These are phyloP conservation scores for Sebastes iracundus DNA, from an alignment of 2,797 vertebrate genomes.

Conservation along the genomic window DNA sequence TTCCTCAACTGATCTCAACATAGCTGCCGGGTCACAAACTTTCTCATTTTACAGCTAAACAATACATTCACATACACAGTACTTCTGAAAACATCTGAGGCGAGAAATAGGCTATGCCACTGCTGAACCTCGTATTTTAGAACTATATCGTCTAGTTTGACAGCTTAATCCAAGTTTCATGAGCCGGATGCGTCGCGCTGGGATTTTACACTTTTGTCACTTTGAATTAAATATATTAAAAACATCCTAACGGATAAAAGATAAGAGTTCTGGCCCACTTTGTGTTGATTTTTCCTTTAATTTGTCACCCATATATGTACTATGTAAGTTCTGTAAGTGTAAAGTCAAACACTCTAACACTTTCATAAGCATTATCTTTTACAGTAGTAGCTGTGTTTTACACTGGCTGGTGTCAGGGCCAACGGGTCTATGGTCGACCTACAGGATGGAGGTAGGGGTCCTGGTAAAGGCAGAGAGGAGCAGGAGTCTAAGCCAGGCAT, in stretches of 20 bases:
- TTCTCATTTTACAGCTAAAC: too few species aligned
- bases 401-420: conserved; percentile 16
- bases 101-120: too few species aligned
- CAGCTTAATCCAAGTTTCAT: fast-evolving
- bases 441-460: conserved; percentile 64
- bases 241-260: background rate
- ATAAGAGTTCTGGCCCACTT: background rate
- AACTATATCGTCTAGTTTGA: too few species aligned
- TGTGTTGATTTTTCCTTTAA: background rate
- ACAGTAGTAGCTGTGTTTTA: conserved; percentile 17
- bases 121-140: too few species aligned
- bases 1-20: too few species aligned
- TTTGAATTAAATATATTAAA: background rate
- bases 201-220: background rate
- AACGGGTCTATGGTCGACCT: conserved; percentile 35
- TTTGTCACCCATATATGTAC: background rate
- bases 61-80: too few species aligned
- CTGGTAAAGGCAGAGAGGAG: conserved; percentile 60
- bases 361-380: background rate
- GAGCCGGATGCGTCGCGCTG: too few species aligned
- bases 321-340: background rate
- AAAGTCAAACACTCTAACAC: background rate
- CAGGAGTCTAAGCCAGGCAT: conserved; percentile 65
- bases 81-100: too few species aligned
- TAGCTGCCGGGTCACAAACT: too few species aligned